Base-by-base conservation (phyloP, 2,888 invertebrate genomes). In the Amphiduros pacificus region DNA sequence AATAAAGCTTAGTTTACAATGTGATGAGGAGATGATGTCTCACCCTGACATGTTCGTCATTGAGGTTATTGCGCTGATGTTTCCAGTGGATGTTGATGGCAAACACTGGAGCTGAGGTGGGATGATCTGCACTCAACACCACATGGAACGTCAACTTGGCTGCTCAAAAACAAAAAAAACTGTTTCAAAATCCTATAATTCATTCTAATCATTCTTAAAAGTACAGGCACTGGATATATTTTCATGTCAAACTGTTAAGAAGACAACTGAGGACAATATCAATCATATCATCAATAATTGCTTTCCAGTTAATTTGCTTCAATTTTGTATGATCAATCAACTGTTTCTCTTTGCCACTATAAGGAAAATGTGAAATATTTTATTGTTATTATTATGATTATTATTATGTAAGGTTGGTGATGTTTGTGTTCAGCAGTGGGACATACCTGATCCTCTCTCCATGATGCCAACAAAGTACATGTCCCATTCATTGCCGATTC, bases 101-200 rank as follows among this genome's bases (percentile, higher is more conserved):
- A 85, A 94, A 92, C 58, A 94, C 84, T 0, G 95, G 92, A 0
- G 89, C 85, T 55, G 87, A 87, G 61, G 86, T 85, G 0, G 95
- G 95, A 80, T 93, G 95, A 78, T 92, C 90, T 72, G 91, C 90
- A 68, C 90, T 89, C 27, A 95, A 87, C 24, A 89, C 89, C 65
- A 94, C 88, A 48, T 89, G 87, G 17, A 91, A 90, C 27, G 89
- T 87, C 71, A 95, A 83, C 79, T 89, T 90, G 11, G 91, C 94
- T 85, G 76, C 24, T n/a, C n/a, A n/a, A n/a, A n/a, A n/a, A n/a
- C n/a, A n/a, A n/a, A n/a, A n/a, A n/a, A n/a, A n/a, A n/a, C n/a
- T n/a, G n/a, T n/a, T n/a, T n/a, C n/a, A n/a, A n/a, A n/a, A n/a
- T n/a, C n/a, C n/a, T n/a, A n/a, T n/a, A n/a, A n/a, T n/a, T n/a